Percentiles rank a stretch among this genome's conserved stretches.
Conservation (phyloP, 2,888 invertebrate species). For the Machimus rusticus region DNA sequence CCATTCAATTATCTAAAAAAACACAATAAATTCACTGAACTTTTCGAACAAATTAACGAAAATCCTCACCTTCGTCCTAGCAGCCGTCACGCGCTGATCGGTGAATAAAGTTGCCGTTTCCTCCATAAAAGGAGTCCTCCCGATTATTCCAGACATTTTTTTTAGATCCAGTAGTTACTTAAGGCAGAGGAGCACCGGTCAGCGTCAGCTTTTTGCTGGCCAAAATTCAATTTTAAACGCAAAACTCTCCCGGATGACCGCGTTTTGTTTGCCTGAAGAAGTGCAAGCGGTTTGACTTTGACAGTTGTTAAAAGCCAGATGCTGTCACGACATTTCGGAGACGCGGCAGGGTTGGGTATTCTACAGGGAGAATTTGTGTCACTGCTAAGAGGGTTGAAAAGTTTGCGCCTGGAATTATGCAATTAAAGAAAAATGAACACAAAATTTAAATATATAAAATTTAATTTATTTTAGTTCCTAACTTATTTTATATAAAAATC, state of each 20-base stretch:
- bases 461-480: not conserved
- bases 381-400: not conserved
- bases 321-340: not conserved
- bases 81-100: conserved; percentile 60
- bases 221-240: not conserved
- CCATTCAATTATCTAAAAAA: conserved; percentile 60
- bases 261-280: not conserved
- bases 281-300: not conserved
- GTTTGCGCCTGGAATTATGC: not conserved
- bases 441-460: not conserved
- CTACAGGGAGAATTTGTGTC: not conserved
- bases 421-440: not conserved
- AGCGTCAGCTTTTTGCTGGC: not conserved
- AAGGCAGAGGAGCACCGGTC: not conserved
- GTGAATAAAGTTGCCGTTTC: conserved; percentile 61
- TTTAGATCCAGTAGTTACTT: not conserved
- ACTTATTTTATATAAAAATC: no score
- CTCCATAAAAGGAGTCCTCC: conserved; percentile 58
- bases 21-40: not conserved
- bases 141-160: conserved; percentile 59
- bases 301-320: not conserved
- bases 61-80: conserved; percentile 57
- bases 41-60: not conserved
- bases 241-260: not conserved
- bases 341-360: not conserved